These are phyloP conservation scores for Microcebus murinus DNA, from an alignment of 2,113 vertebrate genomes.

Conservation along the genomic window DNA sequence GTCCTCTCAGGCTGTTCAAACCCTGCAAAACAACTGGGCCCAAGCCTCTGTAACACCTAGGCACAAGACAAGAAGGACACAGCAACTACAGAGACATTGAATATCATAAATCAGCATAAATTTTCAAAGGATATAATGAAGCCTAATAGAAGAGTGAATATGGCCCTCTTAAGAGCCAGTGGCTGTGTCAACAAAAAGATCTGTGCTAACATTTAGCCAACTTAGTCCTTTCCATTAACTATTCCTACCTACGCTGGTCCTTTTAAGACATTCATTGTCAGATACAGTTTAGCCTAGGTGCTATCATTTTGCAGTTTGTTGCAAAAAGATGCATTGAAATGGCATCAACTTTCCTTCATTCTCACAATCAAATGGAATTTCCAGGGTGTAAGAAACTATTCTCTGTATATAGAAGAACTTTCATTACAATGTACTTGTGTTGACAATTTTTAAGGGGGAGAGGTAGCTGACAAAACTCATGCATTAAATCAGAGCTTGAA, in stretches of 20 bases:
- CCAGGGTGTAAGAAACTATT: background rate
- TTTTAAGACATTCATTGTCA: background rate
- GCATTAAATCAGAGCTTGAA: slow-evolving; percentile 44
- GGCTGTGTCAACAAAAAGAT: background rate
- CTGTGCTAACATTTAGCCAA: background rate
- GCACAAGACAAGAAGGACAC: background rate
- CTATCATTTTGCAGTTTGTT: slow-evolving; percentile 54
- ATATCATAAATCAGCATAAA: background rate
- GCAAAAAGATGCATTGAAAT: slow-evolving; percentile 19
- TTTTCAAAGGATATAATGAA: background rate
- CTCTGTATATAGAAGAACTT: slow-evolving; percentile 35
- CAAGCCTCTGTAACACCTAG: background rate
- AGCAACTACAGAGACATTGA: background rate
- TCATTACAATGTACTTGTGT: slow-evolving; percentile 32
- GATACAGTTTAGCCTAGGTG: background rate
- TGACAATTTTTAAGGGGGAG: background rate
- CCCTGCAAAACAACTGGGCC: background rate
- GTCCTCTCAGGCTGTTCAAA: background rate
- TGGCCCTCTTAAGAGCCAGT: background rate
- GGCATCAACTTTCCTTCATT: slow-evolving; percentile 52
- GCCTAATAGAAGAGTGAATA: background rate
- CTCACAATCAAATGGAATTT: slow-evolving; percentile 45
- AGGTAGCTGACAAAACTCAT: slow-evolving; percentile 15
- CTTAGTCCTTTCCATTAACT: background rate
- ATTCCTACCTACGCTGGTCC: background rate